Evolutionary conservation across 2,797 vertebrate genomes (phyloP).

Genomic region (Lates japonicus): DNA sequence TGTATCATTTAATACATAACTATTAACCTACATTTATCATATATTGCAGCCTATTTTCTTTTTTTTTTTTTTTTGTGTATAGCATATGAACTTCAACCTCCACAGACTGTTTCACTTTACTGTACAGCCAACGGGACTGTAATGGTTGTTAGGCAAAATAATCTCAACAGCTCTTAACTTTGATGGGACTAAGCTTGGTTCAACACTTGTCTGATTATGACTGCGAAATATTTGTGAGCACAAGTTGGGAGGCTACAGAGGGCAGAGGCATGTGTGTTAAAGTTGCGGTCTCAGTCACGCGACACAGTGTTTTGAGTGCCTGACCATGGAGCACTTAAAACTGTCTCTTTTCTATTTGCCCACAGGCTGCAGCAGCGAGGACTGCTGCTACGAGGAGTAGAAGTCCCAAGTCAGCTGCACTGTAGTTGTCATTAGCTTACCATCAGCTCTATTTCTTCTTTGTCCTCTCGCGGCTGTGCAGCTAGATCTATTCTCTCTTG

Average conservation of each 20-base stretch:
- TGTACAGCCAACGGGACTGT: neutral
- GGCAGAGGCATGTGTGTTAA: constrained; percentile 14
- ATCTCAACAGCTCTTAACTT: constrained; percentile 18
- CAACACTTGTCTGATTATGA: constrained; percentile 34
- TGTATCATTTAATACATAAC: neutral
- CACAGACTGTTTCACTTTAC: neutral
- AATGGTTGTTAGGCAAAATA: neutral
- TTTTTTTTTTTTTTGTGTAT: no score
- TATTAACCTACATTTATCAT: neutral
- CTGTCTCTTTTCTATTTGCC: constrained; percentile 38
- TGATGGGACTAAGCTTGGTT: constrained; percentile 15
- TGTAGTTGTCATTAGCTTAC: constrained; percentile 26
- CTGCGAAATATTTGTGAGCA: constrained; percentile 53
- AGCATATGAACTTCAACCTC: neutral
- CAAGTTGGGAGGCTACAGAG: neutral
- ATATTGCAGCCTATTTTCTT: neutral
- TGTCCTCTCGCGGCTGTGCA: constrained; percentile 26
- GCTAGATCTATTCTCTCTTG: constrained; percentile 44
- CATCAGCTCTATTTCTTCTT: constrained; percentile 25
- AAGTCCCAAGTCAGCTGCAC: constrained; percentile 13
- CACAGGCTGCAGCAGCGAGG: constrained; percentile 37
- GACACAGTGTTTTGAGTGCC: constrained; percentile 27
- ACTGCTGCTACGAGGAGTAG: constrained; percentile 54
- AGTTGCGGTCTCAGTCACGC: constrained; percentile 27
- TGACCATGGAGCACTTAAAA: constrained; percentile 33